phyloP scores from a whole-genome alignment of 2,113 vertebrate species.

The Sebastes fasciatus region DNA sequence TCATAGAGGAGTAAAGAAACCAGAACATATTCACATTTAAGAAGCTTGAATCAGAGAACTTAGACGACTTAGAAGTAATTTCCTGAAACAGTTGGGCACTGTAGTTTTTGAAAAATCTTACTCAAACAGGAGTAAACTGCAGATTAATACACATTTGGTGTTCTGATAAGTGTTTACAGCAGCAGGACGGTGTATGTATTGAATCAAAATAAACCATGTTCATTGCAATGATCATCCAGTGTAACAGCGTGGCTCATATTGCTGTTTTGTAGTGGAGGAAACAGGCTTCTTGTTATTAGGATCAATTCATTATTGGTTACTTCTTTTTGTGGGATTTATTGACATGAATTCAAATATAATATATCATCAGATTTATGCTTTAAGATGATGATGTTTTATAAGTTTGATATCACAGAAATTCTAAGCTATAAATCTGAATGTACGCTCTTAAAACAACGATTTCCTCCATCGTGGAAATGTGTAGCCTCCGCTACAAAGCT shows the following conservation, averaged over 20 bases:
- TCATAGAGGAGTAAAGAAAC: too few species aligned
- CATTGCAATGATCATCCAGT: not conserved
- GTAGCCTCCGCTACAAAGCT: slow-evolving; percentile 39
- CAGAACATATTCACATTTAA: too few species aligned
- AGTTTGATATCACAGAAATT: slow-evolving; percentile 1
- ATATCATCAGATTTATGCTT: not conserved
- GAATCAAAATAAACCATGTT: not conserved
- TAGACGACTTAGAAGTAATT: too few species aligned
- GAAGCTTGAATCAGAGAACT: too few species aligned
- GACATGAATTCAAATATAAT: not conserved
- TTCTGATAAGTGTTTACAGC: not conserved
- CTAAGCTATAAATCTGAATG: slow-evolving; percentile 4
- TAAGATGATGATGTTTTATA: not conserved
- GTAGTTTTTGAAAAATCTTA: not conserved
- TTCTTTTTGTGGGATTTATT: not conserved
- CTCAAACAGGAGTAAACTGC: not conserved
- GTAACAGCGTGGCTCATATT: not conserved
- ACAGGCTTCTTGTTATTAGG: not conserved
- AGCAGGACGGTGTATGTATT: not conserved
- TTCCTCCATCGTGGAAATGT: slow-evolving; percentile 44
- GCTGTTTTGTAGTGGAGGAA: not conserved
- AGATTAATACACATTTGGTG: not conserved
- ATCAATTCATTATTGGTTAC: not conserved
- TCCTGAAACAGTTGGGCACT: not conserved
- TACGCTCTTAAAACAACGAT: slow-evolving; percentile 4